A percentile compares a stretch with the other conserved stretches of the same genome.
These are phyloP conservation scores for Keiferia lycopersicella DNA, from an alignment of 2,888 invertebrate species.

Conservation along the genomic window DNA sequence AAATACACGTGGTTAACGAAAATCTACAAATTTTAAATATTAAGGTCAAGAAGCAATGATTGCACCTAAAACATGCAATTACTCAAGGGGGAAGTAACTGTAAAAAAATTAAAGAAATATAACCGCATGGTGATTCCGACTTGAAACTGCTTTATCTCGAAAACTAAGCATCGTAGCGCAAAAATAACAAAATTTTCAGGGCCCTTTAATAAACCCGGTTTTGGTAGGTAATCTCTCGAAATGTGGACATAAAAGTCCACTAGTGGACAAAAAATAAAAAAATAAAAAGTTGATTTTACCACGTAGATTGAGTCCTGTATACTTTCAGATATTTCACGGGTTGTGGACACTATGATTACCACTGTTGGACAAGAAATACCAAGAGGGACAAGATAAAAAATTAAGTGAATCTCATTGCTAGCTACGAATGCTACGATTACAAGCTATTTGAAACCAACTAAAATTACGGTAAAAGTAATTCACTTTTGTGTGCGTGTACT, in stretches of 20 bases:
- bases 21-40: too few species aligned
- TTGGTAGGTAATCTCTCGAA: background rate
- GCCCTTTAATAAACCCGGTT: background rate
- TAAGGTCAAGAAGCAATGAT: too few species aligned
- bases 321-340: too few species aligned
- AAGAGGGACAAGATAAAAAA: background rate
- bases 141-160: background rate
- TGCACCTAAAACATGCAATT: too few species aligned
- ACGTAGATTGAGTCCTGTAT: too few species aligned
- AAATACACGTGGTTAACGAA: background rate
- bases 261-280: background rate
- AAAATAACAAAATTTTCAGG: background rate
- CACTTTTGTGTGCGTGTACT: constrained; percentile 8
- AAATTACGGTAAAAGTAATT: background rate
- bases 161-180: background rate
- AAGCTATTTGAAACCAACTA: too few species aligned
- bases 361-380: background rate
- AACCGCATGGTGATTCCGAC: background rate
- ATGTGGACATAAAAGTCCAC: background rate
- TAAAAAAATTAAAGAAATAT: background rate
- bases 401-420: too few species aligned
- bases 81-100: too few species aligned
- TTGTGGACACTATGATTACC: too few species aligned
- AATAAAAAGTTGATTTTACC: too few species aligned
- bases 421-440: too few species aligned